Evolutionary conservation across 1,140 invertebrate species (phyloP), one percentile per base, ranked within the genome.

Genomic region (Nebria ingens): DNA sequence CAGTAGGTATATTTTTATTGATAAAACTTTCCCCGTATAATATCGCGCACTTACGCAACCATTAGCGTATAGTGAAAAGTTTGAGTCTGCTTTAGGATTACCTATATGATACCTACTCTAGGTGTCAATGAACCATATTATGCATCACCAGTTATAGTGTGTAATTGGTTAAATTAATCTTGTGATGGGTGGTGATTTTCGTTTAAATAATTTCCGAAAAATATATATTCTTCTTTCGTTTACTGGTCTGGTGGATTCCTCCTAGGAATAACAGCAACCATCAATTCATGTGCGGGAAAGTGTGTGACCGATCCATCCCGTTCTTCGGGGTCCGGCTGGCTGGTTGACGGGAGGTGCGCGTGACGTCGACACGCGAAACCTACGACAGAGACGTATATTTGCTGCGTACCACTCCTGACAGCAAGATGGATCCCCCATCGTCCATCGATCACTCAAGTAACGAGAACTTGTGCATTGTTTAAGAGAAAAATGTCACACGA

Each of bases 401-500:
- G 6, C 3, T 45, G 6, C 40, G 40, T 45, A 45, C 9, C 6
- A 17, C 9, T 17, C 40, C 9, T 45, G 40, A 45, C 40, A 45
- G 40, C 6, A 45, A 45, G 40, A 45, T 45, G 40, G 40, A 45
- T 45, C 40, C 17, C 40, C 40, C 40, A 45, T 45, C 40, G 40
- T 45, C 40, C 40, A 45, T 45, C 40, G 40, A 45, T 45, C 40
- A 45, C 40, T 45, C 40, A 45, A 45, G 9, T 3, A 17, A 45
- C 17, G 40, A 9, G 15, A 45, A 45, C 40, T 45, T 45, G 40
- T 45, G 40, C 40, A 45, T 45, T 45, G 40, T 45, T 45, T 45
- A 45, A 45, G 4, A 17, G 40, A 45, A 17, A 9, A 45, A 45
- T 45, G 40, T 45, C 40, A 17, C 40, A 17, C 4, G 40, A 45